Conservation (phyloP, 37 sponge, comb jelly and placozoan species). For the Crambe crambe region DNA sequence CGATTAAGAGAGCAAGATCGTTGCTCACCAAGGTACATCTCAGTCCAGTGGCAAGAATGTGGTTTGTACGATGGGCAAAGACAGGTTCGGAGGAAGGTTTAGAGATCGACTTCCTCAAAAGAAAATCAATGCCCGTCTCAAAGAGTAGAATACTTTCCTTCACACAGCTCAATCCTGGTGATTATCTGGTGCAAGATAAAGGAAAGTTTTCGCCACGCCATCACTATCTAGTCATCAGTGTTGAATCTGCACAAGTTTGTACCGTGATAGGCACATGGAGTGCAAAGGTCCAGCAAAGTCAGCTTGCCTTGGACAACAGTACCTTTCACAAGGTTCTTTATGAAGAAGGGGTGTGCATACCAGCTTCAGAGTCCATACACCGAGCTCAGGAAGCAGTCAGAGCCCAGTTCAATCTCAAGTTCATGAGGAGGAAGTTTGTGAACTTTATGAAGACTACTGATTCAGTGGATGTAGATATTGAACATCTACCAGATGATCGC, state of each 20-base stretch:
- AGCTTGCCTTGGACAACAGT: neutral
- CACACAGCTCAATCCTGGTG: slow-evolving; percentile 38
- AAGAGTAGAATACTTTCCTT: slow-evolving; percentile 38
- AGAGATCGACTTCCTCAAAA: slow-evolving; percentile 29
- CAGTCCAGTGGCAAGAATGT: slow-evolving; percentile 24
- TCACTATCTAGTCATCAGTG: slow-evolving; percentile 23
- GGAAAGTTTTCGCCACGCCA: neutral
- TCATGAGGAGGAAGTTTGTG: slow-evolving; percentile 23
- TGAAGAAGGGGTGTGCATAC: slow-evolving; percentile 17
- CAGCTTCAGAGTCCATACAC: neutral
- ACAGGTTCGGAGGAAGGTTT: slow-evolving; percentile 51
- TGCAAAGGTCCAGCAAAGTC: neutral
- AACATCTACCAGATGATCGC: slow-evolving; percentile 26
- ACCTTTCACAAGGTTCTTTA: slow-evolving; percentile 4
- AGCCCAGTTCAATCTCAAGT: neutral
- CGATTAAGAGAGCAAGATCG: slow-evolving; percentile 37
- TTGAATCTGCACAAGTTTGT: slow-evolving; percentile 21
- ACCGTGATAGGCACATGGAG: slow-evolving; percentile 13
- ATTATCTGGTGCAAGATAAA: slow-evolving; percentile 33
- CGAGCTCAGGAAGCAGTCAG: neutral
- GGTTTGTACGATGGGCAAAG: slow-evolving; percentile 49
- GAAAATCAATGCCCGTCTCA: slow-evolving; percentile 13
- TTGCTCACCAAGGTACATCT: neutral
- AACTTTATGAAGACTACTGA: slow-evolving; percentile 27
- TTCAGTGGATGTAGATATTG: slow-evolving; percentile 16